A percentile compares a stretch with the other conserved stretches of the same genome.
phyloP scores from a whole-genome alignment of 2,888 invertebrate genomes.

The Malthinus flaveolus region DNA sequence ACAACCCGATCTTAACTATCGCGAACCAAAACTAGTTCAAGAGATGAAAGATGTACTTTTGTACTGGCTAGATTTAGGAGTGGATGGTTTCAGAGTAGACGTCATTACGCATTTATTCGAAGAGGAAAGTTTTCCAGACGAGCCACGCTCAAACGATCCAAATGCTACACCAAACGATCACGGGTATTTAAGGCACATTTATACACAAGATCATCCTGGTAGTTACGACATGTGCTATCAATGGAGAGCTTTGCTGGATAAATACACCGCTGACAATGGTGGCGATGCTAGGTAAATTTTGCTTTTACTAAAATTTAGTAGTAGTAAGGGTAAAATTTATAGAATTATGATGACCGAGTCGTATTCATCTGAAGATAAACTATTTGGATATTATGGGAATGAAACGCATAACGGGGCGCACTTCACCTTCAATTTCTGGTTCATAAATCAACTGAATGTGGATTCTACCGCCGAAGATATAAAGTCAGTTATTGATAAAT shows the following conservation, averaged over 20 bases:
- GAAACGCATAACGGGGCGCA: constrained; percentile 62
- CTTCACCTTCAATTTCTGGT: constrained; percentile 78
- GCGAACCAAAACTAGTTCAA: constrained; percentile 68
- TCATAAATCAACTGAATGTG: constrained; percentile 64
- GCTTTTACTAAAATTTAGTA: neutral
- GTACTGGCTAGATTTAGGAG: constrained; percentile 82
- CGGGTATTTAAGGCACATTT: constrained; percentile 55
- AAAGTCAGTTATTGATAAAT: constrained; percentile 65
- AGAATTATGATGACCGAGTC: constrained; percentile 80
- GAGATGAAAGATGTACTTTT: constrained; percentile 69
- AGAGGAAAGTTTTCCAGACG: constrained; percentile 33
- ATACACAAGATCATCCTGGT: constrained; percentile 62
- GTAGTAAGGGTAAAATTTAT: constrained; percentile 10
- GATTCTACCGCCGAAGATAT: constrained; percentile 65
- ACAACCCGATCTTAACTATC: constrained; percentile 83
- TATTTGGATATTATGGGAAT: constrained; percentile 68
- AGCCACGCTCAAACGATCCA: neutral
- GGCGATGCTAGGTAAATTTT: constrained; percentile 49
- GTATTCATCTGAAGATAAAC: constrained; percentile 63
- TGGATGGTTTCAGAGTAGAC: constrained; percentile 86
- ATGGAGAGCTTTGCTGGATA: constrained; percentile 66
- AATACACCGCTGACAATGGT: constrained; percentile 53
- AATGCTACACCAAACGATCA: neutral
- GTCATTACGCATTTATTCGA: constrained; percentile 63
- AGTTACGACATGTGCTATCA: constrained; percentile 68